Base-by-base conservation (phyloP, 2,113 vertebrate genomes). In the Martes martes region DNA sequence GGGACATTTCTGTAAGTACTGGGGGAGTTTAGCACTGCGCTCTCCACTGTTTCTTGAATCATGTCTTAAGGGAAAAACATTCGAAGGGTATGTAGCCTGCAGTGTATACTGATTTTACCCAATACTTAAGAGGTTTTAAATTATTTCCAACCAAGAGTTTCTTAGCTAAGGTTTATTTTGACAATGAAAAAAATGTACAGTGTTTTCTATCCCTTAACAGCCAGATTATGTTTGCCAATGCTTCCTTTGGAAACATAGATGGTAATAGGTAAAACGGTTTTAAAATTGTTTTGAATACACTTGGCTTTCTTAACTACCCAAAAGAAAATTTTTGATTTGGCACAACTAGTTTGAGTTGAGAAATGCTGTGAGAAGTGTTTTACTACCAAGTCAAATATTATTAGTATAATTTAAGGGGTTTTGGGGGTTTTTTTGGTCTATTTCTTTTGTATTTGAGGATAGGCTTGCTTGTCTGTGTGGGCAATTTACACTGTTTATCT, bases 251-350 rank as follows among this genome's bases (percentile, higher is more conserved):
- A 96, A 93, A 92, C 74, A 92, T 3, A 63, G 39, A 73, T 4
- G 28, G 91, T 83, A 83, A 92, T 83, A 96, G 95, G 93, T 93
- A 94, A 52, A 97, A 59, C 0, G 6, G 24, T 85, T 97, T 76
- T 65, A 74, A 96, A 94, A 79, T 78, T 47, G 80, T 81, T 96
- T 82, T 79, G 45, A 94, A 95, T 88, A 85, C 52, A 88, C 87
- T 92, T 96, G 84, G 84, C 71, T 97, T 94, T 81, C 69, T 79
- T 84, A 85, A 85, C 42, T 28, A 55, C 80, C n/a, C 63, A 33
- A 85, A 95, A 95, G 93, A 95, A 97, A 97, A 97, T 59, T 94
- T 95, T 84, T 92, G 84, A 95, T 96, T 98, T 98, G 82, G 74
- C 65, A 92, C 93, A 96, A 57, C 28, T 63, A 96, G 31, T 95